Evolutionary conservation across 2,888 invertebrate genomes (phyloP), one percentile per base, ranked within the genome.

Genomic region (Catocala fraxini): DNA sequence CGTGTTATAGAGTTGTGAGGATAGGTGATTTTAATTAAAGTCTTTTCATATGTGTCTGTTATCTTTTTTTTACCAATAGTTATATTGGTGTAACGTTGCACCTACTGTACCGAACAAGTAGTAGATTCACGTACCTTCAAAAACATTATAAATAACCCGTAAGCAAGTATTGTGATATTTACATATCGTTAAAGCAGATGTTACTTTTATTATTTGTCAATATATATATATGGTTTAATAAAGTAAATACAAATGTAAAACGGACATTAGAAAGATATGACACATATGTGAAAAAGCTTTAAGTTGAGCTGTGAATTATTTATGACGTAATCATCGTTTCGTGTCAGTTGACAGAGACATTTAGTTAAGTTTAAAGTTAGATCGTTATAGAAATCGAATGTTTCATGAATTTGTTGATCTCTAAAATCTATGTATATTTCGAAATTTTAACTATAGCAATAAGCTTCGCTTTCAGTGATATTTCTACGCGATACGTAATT

Each of bases 401-500:
- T 82, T 85, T 83, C 79, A 81, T 81, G 71, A 84, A 87, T 84
- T 87, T 88, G 84, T 89, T 92, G 90, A 90, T 92, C 92, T 92
- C 92, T 84, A 83, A 86, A 84, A 80, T 85, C 71, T 80, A 81
- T 85, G 84, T 87, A 85, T 82, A 85, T 82, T 85, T 82, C 71
- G 77, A 84, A 81, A 80, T 77, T 72, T 64, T 78, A 79, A 80
- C 75, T 61, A 45, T 86, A 89, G 64, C 59, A 85, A 54, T 70
- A 73, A 75, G 68, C 74, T 75, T 87, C 47, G 78, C 71, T 87
- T 75, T 81, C 78, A 85, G 90, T 90, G 90, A 91, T 91, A 92
- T 85, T 72, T 88, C 81, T 83, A 89, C 86, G 85, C 86, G 87
- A 93, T 93, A 93, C 93, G 93, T 93, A 93, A 92, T 89, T 88